phyloP scores from a whole-genome alignment of 2,797 vertebrate genomes.

The Cyprinella venusta region DNA sequence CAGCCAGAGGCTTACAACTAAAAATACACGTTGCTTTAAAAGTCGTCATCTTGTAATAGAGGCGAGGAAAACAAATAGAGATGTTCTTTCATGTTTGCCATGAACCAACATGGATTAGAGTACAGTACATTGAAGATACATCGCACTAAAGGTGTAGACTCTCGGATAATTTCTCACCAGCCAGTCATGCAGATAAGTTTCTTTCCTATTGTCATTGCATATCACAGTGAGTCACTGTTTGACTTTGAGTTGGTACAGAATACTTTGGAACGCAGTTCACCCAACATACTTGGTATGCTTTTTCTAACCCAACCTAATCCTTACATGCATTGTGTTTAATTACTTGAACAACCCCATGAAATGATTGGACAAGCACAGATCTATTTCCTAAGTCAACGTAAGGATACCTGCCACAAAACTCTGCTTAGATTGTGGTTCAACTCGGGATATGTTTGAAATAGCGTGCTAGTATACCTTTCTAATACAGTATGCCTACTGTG shows the following conservation, averaged over 20 bases:
- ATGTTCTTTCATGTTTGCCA: conserved; percentile 54
- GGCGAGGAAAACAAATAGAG: conserved; percentile 67
- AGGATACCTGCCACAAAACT: not conserved
- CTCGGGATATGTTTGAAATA: conserved; percentile 2
- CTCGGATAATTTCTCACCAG: conserved; percentile 3
- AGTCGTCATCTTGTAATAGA: conserved; percentile 70
- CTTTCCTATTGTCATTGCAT: conserved; percentile 2
- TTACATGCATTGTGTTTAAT: not conserved
- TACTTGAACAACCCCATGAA: not conserved
- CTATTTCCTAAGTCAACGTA: not conserved
- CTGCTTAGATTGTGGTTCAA: not conserved
- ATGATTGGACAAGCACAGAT: not conserved
- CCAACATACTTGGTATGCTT: not conserved
- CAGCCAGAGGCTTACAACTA: conserved; percentile 70
- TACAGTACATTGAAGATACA: not conserved
- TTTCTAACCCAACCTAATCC: not conserved
- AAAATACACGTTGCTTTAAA: conserved; percentile 73
- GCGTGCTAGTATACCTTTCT: not conserved
- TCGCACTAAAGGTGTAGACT: not conserved
- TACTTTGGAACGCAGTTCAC: not conserved
- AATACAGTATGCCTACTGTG: not conserved
- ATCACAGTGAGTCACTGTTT: conserved; percentile 36
- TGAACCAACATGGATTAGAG: not conserved
- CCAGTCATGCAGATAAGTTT: not conserved
- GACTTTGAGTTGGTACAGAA: conserved; percentile 20